Base-by-base conservation (phyloP, 2,888 invertebrate species). In the Seladonia tumulorum region DNA sequence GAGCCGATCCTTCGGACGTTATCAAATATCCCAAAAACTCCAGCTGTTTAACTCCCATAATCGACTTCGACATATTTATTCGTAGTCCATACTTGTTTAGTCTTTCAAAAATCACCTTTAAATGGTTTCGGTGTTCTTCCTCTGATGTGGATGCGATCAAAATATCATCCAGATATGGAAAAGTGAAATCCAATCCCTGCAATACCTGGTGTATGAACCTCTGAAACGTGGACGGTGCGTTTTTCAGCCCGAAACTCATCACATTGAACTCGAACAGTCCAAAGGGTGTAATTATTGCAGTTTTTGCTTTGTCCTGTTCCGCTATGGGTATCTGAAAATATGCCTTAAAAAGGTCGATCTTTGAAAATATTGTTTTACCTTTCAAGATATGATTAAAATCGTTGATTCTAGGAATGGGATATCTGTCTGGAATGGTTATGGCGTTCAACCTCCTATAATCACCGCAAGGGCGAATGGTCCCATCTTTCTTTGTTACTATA, bases 211-310 rank as follows among this genome's bases (percentile, higher is more conserved):
- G 49, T n/a, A 77, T 77, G 35, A 77, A 77, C 10, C 70, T 22
- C 35, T 77, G 77, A 18, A 77, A 77, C 7, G 35, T 70, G 10
- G 47, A 35, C 35, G 70, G 49, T 53, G 77, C 77, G 22, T 77
- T 77, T 39, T 53, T 22, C 39, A 77, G 18, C 7, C 70, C 77
- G 12, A 77, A 77, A 68, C 49, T 49, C 77, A 77, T 77, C 10
- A 68, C 25, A 29, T 47, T 68, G 22, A 77, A 77, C 22, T 77
- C 77, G 45, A 74, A 74, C 12, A 74, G 25, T 5, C 73, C 73
- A 57, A 74, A 74, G 2, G 73, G 79, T 18, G 79, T 80, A n/a
- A 66, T 80, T 8, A 80, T 22, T 16, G 68, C 79, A 2, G 79
- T 80, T 66, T 80, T 80, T 39, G 45, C 45, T 45, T 45, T 45